Base-by-base conservation (phyloP, 2,888 invertebrate species). In the Odontothrips loti region DNA sequence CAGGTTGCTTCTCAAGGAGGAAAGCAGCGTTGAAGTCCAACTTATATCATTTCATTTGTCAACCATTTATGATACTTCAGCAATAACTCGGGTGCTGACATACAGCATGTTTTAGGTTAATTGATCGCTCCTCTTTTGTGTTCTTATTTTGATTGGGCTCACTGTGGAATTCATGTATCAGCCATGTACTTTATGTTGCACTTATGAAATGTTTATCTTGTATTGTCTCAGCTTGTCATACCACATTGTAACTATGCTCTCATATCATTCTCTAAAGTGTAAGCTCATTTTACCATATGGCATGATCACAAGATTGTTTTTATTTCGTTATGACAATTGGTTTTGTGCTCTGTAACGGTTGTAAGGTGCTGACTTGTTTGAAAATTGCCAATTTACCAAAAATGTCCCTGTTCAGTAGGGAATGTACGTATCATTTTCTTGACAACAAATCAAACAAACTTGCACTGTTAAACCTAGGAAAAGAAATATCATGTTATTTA, bases 1-100 rank as follows among this genome's bases (percentile, higher is more conserved):
- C 68, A 75, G 68, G 68, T 75, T 75, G 68, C 68, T 75, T 75
- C 68, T 75, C 68, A 75, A 75, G 68, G 68, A 75, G 68, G 68
- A 75, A 75, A 75, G 68, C 68, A 75, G 68, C 68, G 68, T 27
- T 75, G 68, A 75, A 75, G 68, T 27, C 58, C 58, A 58, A 58
- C 58, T n/a, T 58, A 58, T 6, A 58, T 75, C 68, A 75, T 75
- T 75, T 27, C 27, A 23, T 75, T 75, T 75, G 23, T 27, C 68
- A 75, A 75, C 68, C 68, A 75, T 27, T 27, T 27, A 75, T 23
- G 68, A 75, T 23, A 23, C 68, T 27, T 75, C 68, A 75, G 68
- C 68, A 75, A 75, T 75, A 75, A 75, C 27, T 12, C 23, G 23
- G 68, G 27, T 27, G 68, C 68, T 75, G 68, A 27, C 23, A 20